These are phyloP conservation scores for Drosophila truncata DNA, from an alignment of 1,140 invertebrate species.

Conservation along the genomic window DNA sequence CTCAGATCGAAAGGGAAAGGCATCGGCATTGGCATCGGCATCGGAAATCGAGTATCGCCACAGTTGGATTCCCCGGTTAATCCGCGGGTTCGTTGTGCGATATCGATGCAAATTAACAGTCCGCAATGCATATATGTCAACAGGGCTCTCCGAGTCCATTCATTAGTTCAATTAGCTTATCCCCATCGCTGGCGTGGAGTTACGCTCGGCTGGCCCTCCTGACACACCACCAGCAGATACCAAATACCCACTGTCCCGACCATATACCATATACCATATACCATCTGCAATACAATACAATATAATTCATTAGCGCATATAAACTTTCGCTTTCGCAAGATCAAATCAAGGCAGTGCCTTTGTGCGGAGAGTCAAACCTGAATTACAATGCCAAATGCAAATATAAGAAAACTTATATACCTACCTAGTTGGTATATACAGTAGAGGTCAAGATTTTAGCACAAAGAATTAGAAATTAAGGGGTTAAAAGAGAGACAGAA, in stretches of 20 bases:
- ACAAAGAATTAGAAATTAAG: neutral
- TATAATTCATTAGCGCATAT: constrained; percentile 78
- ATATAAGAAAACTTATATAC: constrained; percentile 56
- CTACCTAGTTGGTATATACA: constrained; percentile 30
- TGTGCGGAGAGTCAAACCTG: constrained; percentile 58
- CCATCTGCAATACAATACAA: constrained; percentile 48
- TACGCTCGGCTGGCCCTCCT: constrained; percentile 30
- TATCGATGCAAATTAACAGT: constrained; percentile 56
- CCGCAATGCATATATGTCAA: constrained; percentile 61
- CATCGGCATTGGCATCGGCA: constrained; percentile 7
- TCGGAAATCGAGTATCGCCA: constrained; percentile 33
- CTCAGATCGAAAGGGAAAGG: constrained; percentile 53
- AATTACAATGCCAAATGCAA: constrained; percentile 81
- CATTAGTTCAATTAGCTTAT: constrained; percentile 75
- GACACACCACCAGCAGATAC: constrained; percentile 29
- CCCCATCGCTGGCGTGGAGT: constrained; percentile 24
- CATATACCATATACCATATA: constrained; percentile 32
- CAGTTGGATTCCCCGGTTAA: constrained; percentile 30
- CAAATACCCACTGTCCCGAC: constrained; percentile 1
- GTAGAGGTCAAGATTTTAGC: neutral
- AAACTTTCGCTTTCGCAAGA: constrained; percentile 82
- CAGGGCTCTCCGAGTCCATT: constrained; percentile 54
- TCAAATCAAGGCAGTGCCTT: constrained; percentile 73
- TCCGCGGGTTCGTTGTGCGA: constrained; percentile 32
- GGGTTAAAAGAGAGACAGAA: neutral